These are phyloP conservation scores for Nematostella vectensis DNA, from an alignment of 92 coral and sea anemone species.

Conservation along the genomic window DNA sequence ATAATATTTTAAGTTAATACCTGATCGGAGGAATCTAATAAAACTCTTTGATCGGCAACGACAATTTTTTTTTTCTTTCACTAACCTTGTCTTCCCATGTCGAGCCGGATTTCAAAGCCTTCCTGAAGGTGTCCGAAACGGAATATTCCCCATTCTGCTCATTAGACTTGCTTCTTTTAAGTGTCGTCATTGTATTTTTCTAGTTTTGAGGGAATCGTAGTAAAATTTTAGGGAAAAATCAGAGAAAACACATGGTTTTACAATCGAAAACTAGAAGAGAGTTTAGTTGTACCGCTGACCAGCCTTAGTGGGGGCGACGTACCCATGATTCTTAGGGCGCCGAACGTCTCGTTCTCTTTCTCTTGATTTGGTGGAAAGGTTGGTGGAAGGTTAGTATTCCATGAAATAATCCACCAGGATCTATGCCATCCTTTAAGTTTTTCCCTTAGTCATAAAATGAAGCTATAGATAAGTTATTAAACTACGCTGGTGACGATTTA, in stretches of 20 bases:
- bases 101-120: conserved; percentile 81
- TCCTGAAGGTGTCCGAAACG: conserved; percentile 74
- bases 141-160: conserved; percentile 63
- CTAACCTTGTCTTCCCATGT: conserved; percentile 95
- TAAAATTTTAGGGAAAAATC: conserved; percentile 1
- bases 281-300: conserved; percentile 33
- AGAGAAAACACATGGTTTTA: conserved; percentile 7
- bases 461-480: conserved; percentile 2
- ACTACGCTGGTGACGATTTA: conserved; percentile 1
- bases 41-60: no score
- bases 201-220: conserved; percentile 6
- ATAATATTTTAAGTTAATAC: no score
- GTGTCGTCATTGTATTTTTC: conserved; percentile 68
- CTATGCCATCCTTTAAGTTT: conserved; percentile 26
- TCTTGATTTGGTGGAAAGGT: conserved; percentile 56
- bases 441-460: neutral
- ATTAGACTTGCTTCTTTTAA: conserved; percentile 63
- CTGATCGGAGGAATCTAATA: no score
- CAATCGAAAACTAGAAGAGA: neutral
- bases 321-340: conserved; percentile 55
- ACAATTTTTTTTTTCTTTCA: no score
- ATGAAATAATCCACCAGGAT: conserved; percentile 29
- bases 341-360: conserved; percentile 62
- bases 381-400: conserved; percentile 54
- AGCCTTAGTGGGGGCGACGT: conserved; percentile 19